A percentile compares a stretch with the other conserved stretches of the same genome.
Evolutionary conservation across 2,113 vertebrate species (phyloP).

Genomic region (Puffinus mauretanicus): DNA sequence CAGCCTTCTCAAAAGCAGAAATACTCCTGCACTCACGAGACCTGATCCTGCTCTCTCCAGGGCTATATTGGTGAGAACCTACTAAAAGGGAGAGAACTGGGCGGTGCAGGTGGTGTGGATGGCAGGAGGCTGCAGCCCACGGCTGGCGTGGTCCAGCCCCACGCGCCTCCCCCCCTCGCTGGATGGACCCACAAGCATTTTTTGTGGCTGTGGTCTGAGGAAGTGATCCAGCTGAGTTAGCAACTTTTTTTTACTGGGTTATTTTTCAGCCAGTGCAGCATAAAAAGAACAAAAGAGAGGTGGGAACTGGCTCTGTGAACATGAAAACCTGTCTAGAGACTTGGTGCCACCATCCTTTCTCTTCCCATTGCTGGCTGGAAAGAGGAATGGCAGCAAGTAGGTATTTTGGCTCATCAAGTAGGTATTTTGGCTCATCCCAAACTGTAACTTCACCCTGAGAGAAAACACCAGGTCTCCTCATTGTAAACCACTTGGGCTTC

Average conservation of each 20-base stretch:
- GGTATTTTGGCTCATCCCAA: neutral
- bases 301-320: neutral
- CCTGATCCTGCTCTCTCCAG: neutral
- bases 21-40: rapidly evolving
- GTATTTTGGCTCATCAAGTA: neutral
- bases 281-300: neutral
- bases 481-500: neutral
- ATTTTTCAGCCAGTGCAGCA: neutral
- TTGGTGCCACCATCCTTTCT: too few relatives aligned
- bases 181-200: neutral
- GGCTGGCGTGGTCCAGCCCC: neutral
- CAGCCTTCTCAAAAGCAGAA: neutral
- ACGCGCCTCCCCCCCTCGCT: rapidly evolving
- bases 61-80: neutral
- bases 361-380: neutral
- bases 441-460: neutral
- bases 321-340: rapidly evolving
- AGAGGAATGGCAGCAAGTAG: too few relatives aligned
- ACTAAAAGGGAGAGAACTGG: neutral
- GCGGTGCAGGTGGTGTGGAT: neutral
- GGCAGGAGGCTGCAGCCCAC: neutral
- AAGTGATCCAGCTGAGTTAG: neutral
- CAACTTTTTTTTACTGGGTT: neutral
- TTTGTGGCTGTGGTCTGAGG: neutral
- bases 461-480: neutral